Conservation (phyloP, 2,888 invertebrate species). For the Arctia plantaginis region DNA sequence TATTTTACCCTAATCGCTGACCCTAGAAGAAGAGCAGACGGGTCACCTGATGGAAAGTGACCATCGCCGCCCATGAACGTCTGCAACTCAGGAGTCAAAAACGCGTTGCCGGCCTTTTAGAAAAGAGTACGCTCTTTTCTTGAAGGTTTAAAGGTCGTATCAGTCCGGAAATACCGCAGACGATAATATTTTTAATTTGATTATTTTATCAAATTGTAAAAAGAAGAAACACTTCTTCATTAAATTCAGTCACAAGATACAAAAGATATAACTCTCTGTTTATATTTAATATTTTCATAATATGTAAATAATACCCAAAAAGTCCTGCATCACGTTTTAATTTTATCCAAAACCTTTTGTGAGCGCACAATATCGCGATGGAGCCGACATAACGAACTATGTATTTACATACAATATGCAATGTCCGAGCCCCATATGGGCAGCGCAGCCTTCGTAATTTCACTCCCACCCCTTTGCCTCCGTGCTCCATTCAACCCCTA, state of each 20-base stretch:
- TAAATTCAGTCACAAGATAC: neutral
- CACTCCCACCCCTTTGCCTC: constrained; percentile 16
- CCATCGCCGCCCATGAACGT: too few species aligned
- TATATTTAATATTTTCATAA: neutral
- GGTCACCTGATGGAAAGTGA: too few species aligned
- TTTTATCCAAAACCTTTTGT: constrained; percentile 10
- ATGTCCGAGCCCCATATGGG: constrained; percentile 55
- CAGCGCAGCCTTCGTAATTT: constrained; percentile 42
- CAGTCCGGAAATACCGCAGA: too few species aligned
- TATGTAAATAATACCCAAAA: constrained; percentile 5
- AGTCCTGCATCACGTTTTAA: constrained; percentile 12
- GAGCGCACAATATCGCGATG: constrained; percentile 14
- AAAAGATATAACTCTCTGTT: neutral
- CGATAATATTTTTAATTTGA: too few species aligned
- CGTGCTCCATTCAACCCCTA: constrained; percentile 20
- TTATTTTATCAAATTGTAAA: too few species aligned
- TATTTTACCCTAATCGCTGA: too few species aligned
- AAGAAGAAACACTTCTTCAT: too few species aligned
- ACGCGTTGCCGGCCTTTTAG: too few species aligned
- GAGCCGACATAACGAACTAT: constrained; percentile 6
- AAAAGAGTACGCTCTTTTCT: too few species aligned
- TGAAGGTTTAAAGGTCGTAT: too few species aligned
- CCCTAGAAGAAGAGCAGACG: too few species aligned
- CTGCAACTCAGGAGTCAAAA: too few species aligned
- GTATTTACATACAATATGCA: constrained; percentile 53